Percentiles rank a stretch among this genome's conserved stretches.
Conservation (phyloP, 2,797 vertebrate species). For the Amblyraja radiata region DNA sequence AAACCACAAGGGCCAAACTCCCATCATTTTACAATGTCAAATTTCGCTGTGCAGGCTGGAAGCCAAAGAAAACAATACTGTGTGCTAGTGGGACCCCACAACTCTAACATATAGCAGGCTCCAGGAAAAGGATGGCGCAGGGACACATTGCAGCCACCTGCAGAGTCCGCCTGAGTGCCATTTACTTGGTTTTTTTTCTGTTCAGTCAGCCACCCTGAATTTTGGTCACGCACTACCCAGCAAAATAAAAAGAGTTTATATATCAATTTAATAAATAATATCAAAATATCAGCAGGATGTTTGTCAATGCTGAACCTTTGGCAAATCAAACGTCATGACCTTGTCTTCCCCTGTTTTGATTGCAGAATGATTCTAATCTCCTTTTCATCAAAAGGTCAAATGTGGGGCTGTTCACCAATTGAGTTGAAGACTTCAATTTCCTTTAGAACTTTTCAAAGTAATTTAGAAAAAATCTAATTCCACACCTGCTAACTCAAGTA, state of each 20-base stretch:
- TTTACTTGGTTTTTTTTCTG: neutral
- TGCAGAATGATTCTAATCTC: neutral
- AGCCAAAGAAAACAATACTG: neutral
- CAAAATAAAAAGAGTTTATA: neutral
- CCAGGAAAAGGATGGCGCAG: neutral
- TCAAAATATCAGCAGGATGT: neutral
- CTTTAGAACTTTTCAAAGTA: no score
- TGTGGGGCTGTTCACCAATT: no score
- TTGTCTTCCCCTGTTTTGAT: neutral
- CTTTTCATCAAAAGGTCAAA: no score
- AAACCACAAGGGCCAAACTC: neutral
- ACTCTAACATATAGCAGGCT: neutral
- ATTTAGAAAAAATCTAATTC: no score
- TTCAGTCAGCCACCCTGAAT: neutral
- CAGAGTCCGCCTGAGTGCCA: neutral
- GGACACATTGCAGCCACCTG: neutral
- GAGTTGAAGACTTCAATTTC: no score
- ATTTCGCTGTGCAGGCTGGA: neutral
- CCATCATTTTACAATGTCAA: neutral
- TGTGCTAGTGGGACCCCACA: neutral
- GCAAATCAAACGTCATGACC: neutral
- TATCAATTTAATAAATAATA: slow-evolving; percentile 1
- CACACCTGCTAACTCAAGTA: no score
- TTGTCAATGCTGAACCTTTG: slow-evolving; percentile 4
- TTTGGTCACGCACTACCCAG: neutral